Evolutionary conservation across 2,113 vertebrate genomes (phyloP).

Genomic region (Gallinago undulata): DNA sequence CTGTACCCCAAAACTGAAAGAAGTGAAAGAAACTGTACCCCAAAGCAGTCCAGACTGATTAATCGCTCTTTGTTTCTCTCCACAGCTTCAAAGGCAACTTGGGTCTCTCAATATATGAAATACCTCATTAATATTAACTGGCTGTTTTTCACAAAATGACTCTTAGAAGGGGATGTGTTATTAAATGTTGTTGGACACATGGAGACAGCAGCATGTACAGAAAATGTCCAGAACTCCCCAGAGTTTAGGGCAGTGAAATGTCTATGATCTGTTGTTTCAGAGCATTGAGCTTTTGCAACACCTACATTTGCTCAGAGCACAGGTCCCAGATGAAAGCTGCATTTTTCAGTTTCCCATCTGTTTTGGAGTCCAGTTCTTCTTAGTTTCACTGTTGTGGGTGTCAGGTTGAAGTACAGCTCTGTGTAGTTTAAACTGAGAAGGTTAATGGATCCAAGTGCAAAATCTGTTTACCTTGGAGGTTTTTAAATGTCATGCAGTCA

Average conservation of each 20-base stretch:
- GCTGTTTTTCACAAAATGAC: background rate
- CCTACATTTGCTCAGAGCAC: background rate
- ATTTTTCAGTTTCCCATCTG: background rate
- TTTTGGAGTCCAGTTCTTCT: background rate
- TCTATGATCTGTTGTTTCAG: background rate
- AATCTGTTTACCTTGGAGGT: conserved; percentile 17
- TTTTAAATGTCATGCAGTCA: background rate
- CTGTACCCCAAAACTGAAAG: too few relatives aligned
- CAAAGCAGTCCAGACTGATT: background rate
- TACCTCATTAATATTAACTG: background rate
- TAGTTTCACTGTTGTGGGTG: background rate
- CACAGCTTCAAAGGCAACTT: background rate
- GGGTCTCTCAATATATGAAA: background rate
- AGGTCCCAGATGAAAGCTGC: background rate
- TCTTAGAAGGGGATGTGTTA: background rate
- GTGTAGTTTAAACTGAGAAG: background rate
- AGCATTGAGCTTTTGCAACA: background rate
- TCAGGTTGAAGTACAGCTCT: background rate
- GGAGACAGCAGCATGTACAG: background rate
- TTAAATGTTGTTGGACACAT: background rate
- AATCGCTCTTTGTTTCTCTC: background rate
- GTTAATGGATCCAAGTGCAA: background rate
- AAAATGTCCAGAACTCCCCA: background rate
- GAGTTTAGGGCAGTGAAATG: background rate
- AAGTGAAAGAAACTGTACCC: background rate